A percentile compares a stretch with the other conserved stretches of the same genome.
Conservation (phyloP, 2,797 vertebrate species). For the Microchirus variegatus region DNA sequence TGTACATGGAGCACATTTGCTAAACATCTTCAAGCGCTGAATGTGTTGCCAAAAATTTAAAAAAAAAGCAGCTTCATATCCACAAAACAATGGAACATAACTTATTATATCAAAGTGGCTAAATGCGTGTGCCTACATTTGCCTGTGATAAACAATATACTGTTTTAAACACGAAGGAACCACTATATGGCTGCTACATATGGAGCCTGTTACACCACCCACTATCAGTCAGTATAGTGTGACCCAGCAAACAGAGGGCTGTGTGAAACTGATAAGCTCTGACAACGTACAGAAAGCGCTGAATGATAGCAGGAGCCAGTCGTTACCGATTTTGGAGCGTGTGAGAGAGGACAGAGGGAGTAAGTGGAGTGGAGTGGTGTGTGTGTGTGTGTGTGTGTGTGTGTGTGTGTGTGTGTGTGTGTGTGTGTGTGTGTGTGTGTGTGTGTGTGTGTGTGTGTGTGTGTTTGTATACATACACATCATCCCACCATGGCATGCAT, state of each 20-base stretch:
- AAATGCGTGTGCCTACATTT: constrained; percentile 13
- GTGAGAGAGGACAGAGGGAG: constrained; percentile 52
- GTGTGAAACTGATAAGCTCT: constrained; percentile 58
- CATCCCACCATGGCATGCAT: constrained; percentile 60
- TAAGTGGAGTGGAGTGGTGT: constrained; percentile 34
- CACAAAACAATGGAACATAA: background rate
- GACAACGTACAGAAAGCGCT: constrained; percentile 54
- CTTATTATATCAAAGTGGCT: background rate
- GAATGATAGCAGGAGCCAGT: constrained; percentile 58
- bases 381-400: constrained; percentile 26
- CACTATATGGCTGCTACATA: constrained; percentile 12
- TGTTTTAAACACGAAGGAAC: constrained; percentile 10
- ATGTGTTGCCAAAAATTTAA: constrained; percentile 1
- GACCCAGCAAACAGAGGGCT: constrained; percentile 55
- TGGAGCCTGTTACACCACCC: constrained; percentile 32
- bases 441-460: constrained; percentile 27
- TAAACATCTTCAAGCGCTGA: background rate
- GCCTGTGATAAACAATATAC: constrained; percentile 14
- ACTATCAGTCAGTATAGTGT: constrained; percentile 46
- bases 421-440: constrained; percentile 30
- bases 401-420: constrained; percentile 30
- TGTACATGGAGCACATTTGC: background rate
- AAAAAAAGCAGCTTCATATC: background rate
- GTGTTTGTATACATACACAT: constrained; percentile 30
- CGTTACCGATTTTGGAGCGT: constrained; percentile 59